Base-by-base conservation (phyloP, 2,888 invertebrate genomes). In the Limnephilus marmoratus region DNA sequence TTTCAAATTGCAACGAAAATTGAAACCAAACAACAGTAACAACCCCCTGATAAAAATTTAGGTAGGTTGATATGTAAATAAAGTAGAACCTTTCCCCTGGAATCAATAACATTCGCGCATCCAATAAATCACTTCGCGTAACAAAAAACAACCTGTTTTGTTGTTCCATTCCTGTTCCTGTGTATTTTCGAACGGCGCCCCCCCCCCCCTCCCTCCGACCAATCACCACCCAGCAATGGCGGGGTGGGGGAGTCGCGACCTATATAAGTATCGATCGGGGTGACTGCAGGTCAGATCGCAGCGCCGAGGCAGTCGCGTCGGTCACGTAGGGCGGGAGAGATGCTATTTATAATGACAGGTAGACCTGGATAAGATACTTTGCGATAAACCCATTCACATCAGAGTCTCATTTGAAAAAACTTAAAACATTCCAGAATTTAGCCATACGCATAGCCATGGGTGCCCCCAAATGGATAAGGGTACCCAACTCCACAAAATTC, bases 221-320 rank as follows among this genome's bases (percentile, higher is more conserved):
- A 81, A 53, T 88, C 68, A 80, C 81, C 31, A 13, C 49, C 81
- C 13, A 68, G 86, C 41, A 90, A 90, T 24, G 87, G 37, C n/a
- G 88, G 81, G 11, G 85, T 92, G 87, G 90, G 90, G 82, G 37
- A 49, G 53, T 81, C 87, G 91, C 91, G 93, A 93, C 93, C 93
- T 90, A 93, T 92, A 93, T 93, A 92, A 83, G 81, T 92, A 92
- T 92, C 93, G 92, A 93, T 91, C 90, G 93, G 91, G 91, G 92
- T 92, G 82, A 92, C 92, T 92, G 91, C 91, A 90, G 93, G 93
- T 93, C 93, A 92, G 90, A 92, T 90, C 45, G 81, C 91, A 85
- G 82, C 49, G 53, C 90, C 82, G 81, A 85, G 81, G 91, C 88
- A 88, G 87, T 83, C 90, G 90, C 85, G 83, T 80, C 91, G 81